Evolutionary conservation across 2,888 invertebrate genomes (phyloP), one percentile per base, ranked within the genome.

Genomic region (Drosophila quasianomalipes): DNA sequence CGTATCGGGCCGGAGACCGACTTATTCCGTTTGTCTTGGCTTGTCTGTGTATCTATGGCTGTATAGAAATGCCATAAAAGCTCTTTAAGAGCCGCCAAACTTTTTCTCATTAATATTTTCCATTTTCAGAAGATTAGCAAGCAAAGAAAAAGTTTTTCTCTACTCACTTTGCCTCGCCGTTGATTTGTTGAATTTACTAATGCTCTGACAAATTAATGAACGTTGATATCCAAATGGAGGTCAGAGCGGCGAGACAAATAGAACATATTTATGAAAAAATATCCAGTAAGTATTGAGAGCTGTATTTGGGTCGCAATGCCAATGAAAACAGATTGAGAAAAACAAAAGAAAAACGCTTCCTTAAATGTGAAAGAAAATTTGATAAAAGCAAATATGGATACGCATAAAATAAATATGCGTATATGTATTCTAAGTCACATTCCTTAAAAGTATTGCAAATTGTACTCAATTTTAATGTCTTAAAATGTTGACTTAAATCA

Each of bases 31-130:
- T 39, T 53, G 12, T 57, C 16, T 65, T 22, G 22, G 28, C 51
- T 37, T 41, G 37, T 7, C 39, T 66, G 58, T 62, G 66, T 70
- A 55, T 53, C 31, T 70, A 37, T 19, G 49, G 30, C 22, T 49
- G 67, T 66, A 79, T 89, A 69, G 84, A 73, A 83, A 72, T 72
- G 41, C 52, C 68, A 86, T 89, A 85, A 85, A 90, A 90, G 63
- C 73, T 71, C 58, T 65, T 60, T 37, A 33, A 37, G 55, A 54
- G 57, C 52, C 49, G 39, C 71, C 61, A 79, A 90, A 86, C 76
- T 90, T 89, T 85, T 86, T 55, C 89, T 89, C 84, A 90, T 86
- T 86, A 90, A 89, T 89, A 90, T 81, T 90, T 81, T 89, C 69
- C 79, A 75, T 89, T 90, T 83, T 79, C 84, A 30, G 72, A 60